Base-by-base conservation (phyloP, 2,797 vertebrate species). In the Rhadinocentrus ornatus region DNA sequence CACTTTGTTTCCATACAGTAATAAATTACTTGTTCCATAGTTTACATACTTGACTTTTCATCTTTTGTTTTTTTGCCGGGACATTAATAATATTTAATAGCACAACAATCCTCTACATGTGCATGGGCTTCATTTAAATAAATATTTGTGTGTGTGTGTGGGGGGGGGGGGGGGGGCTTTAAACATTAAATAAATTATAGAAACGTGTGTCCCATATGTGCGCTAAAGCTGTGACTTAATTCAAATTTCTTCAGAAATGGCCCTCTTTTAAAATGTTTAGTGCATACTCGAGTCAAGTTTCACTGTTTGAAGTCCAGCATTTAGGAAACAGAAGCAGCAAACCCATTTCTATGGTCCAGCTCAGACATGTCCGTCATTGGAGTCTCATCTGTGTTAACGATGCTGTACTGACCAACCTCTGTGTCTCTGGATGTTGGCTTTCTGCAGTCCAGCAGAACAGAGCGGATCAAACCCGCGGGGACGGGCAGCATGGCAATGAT, bases 401-500 rank as follows among this genome's bases (percentile, higher is more conserved):
- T 85, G 11, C 66, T 79, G 88, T 94, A 94, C 50, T 41, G 78
- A 66, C 80, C 73, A 0, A 3, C 60, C 67, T 88, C 86, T 2
- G 66, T 2, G 16, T 77, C 77, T 35, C 69, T 41, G 29, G 62
- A 34, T 6, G 20, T 26, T 18, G 0, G 53, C 26, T 22, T 75
- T 2, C 26, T 81, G 46, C 87, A 63, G 52, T 92, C 81, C 44
- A 26, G 57, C 70, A 89, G 34, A 16, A 89, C 3, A 0, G 84
- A 69, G 34, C 91, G 90, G 31, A 94, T 9, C 16, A 93, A 83
- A 61, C 88, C 88, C 1, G 88, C 4, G 0, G 95, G 96, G 62
- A 96, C 89, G 0, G 96, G 96, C 70, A 95, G 53, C 71, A 93
- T 78, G 22, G 95, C 94, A 1, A 94, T 26, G 10, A 93, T 0